phyloP scores from a whole-genome alignment of 1,140 invertebrate species.

The Drosophila carrolli region DNA sequence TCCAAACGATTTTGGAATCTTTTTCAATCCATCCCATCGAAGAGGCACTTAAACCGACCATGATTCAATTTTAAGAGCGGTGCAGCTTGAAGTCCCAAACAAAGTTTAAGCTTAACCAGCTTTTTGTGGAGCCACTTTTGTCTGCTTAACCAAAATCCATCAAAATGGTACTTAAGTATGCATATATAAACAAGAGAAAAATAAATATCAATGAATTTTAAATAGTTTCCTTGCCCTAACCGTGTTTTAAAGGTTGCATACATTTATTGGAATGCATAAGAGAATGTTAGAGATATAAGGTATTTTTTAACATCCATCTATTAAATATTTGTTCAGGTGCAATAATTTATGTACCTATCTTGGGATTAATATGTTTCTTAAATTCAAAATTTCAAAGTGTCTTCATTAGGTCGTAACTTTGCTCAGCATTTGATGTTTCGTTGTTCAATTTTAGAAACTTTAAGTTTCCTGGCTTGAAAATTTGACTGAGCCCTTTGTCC shows the following conservation, averaged over 20 bases:
- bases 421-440: too few relatives aligned
- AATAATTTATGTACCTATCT: too few relatives aligned
- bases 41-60: constrained; percentile 29
- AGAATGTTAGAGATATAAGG: neutral
- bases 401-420: too few relatives aligned
- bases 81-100: neutral
- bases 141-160: neutral
- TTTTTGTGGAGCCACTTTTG: constrained; percentile 4
- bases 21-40: constrained; percentile 34
- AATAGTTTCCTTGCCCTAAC: neutral
- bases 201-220: constrained; percentile 2
- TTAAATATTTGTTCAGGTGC: too few relatives aligned
- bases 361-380: too few relatives aligned
- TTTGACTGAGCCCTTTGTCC: too few relatives aligned
- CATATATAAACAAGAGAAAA: neutral
- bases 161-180: neutral
- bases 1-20: constrained; percentile 44
- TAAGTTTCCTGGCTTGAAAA: neutral
- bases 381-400: too few relatives aligned
- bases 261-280: neutral
- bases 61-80: constrained; percentile 36
- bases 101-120: constrained; percentile 1
- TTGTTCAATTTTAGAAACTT: too few relatives aligned
- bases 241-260: neutral
- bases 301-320: too few relatives aligned